A percentile compares a stretch with the other conserved stretches of the same genome.
phyloP scores from a whole-genome alignment of 2,113 vertebrate species.

The Okapia johnstoni region DNA sequence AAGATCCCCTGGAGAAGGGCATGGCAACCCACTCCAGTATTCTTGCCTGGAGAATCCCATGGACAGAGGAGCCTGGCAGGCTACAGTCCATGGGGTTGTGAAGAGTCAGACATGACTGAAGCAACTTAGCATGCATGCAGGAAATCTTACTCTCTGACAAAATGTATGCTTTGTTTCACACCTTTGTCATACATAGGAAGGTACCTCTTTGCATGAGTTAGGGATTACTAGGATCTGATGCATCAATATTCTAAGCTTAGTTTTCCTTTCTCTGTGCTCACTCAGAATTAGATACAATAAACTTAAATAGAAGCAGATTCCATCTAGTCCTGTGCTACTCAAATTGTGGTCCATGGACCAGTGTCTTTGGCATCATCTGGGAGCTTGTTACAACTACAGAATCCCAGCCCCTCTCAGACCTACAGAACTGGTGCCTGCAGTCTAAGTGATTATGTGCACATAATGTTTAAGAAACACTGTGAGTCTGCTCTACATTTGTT shows the following conservation, averaged over 20 bases:
- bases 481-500: background rate
- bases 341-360: background rate
- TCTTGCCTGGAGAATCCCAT: background rate
- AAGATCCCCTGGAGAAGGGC: background rate
- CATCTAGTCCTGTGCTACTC: accelerated
- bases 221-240: background rate
- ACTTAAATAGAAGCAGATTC: background rate
- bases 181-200: background rate
- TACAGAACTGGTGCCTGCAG: accelerated
- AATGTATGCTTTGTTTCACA: background rate
- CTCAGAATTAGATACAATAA: background rate
- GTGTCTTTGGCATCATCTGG: accelerated
- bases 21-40: background rate
- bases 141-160: background rate
- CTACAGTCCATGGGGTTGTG: background rate
- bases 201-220: background rate
- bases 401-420: background rate
- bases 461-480: background rate
- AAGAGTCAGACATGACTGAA: background rate
- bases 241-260: background rate
- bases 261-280: background rate
- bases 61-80: background rate
- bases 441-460: too few relatives aligned
- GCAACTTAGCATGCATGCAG: background rate
- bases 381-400: background rate